Evolutionary conservation across 2,113 vertebrate genomes (phyloP).

Genomic region (Athene noctua): DNA sequence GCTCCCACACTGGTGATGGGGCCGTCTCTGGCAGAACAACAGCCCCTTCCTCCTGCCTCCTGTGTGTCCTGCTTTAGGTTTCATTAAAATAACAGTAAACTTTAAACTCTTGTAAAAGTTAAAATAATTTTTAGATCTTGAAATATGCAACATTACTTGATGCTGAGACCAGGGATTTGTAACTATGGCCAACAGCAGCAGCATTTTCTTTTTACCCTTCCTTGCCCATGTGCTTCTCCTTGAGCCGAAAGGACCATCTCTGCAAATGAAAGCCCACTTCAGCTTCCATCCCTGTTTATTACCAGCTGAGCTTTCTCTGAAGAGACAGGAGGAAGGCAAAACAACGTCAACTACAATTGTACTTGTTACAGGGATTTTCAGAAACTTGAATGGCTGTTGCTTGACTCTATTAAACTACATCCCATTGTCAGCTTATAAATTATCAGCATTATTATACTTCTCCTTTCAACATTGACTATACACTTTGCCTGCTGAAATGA

Average conservation of each 20-base stretch:
- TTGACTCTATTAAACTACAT: not conserved
- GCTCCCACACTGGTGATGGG: not conserved
- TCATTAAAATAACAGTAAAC: not conserved
- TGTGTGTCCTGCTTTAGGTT: accelerated
- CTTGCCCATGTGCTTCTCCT: not conserved
- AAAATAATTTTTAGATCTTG: not conserved
- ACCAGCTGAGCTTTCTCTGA: not conserved
- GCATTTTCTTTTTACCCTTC: not conserved
- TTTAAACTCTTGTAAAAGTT: not conserved
- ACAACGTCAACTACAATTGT: not conserved
- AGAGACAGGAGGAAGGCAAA: not conserved
- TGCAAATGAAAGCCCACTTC: not conserved
- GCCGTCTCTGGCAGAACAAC: not conserved
- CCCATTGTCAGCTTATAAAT: conserved; percentile 3
- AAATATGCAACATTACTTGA: not conserved
- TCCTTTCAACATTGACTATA: not conserved
- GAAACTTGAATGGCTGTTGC: not conserved
- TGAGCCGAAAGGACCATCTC: not conserved
- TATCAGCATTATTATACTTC: not conserved
- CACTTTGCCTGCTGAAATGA: not conserved
- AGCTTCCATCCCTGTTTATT: not conserved
- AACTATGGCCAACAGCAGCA: not conserved
- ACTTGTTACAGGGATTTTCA: not conserved
- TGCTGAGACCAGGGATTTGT: not conserved
- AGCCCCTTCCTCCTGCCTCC: not conserved